Conservation (phyloP, 2,888 invertebrate species). For the Scaptomyza caliginosa region DNA sequence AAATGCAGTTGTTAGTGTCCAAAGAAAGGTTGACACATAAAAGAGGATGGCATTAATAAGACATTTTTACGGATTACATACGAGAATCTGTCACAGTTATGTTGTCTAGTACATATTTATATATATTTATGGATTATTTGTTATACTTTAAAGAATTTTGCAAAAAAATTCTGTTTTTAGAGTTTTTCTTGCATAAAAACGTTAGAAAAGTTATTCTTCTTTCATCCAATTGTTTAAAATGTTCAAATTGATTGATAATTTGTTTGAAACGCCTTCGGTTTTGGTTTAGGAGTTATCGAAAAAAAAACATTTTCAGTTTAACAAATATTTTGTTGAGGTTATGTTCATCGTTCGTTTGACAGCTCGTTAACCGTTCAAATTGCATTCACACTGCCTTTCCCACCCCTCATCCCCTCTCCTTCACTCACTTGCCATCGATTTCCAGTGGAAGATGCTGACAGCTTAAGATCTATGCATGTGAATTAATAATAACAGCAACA, state of each 20-base stretch:
- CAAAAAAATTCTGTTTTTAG: too few relatives aligned
- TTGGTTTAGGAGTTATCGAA: neutral
- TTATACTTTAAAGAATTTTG: too few relatives aligned
- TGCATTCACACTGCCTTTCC: too few relatives aligned
- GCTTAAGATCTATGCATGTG: conserved; percentile 77
- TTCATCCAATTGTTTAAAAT: too few relatives aligned
- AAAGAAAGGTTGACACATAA: neutral
- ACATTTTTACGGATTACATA: conserved; percentile 49
- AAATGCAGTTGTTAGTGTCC: conserved; percentile 44
- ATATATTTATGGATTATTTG: too few relatives aligned
- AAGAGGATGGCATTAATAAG: conserved; percentile 51
- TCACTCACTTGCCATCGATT: neutral
- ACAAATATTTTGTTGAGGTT: neutral
- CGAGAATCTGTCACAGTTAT: neutral
- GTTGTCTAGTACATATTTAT: too few relatives aligned
- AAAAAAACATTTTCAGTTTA: too few relatives aligned
- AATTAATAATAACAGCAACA: conserved; percentile 77
- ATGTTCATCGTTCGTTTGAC: conserved; percentile 25
- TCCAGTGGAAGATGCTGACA: conserved; percentile 58
- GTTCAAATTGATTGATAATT: conserved; percentile 46
- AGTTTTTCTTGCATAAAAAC: too few relatives aligned
- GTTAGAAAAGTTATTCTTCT: too few relatives aligned
- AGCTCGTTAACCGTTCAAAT: conserved; percentile 58
- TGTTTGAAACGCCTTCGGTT: conserved; percentile 29
- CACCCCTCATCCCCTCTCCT: neutral